phyloP scores from a whole-genome alignment of 2,888 invertebrate genomes.

The Acleris cristana region DNA sequence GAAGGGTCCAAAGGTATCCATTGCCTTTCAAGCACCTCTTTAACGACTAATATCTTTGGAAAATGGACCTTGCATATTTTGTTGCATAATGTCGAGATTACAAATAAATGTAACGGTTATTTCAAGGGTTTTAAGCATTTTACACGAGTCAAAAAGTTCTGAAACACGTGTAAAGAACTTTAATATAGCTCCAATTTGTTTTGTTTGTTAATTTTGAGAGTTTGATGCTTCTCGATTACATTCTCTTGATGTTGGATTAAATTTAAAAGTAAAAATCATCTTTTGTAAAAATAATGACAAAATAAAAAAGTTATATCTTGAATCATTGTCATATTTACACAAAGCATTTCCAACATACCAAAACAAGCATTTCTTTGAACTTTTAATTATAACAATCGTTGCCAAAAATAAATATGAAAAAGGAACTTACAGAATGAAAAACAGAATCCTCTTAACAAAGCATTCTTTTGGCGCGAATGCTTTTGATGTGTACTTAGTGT shows the following conservation, averaged over 20 bases:
- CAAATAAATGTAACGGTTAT: neutral
- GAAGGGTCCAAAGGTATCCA: conserved; percentile 78
- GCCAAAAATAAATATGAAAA: conserved; percentile 42
- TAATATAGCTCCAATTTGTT: neutral
- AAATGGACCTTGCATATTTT: conserved; percentile 81
- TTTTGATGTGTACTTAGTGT: conserved; percentile 83
- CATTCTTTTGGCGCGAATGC: conserved; percentile 71
- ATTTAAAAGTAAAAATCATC: neutral
- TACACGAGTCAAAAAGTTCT: neutral
- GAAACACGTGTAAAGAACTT: neutral
- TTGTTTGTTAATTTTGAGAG: no score
- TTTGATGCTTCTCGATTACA: no score
- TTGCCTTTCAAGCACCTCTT: conserved; percentile 81
- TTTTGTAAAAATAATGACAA: neutral
- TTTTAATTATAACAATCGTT: conserved; percentile 37
- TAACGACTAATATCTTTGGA: conserved; percentile 81
- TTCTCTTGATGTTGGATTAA: no score
- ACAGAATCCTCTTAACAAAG: conserved; percentile 75
- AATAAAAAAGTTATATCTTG: neutral
- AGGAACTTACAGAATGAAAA: conserved; percentile 49
- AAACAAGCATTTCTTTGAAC: conserved; percentile 34
- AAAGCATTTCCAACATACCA: conserved; percentile 23
- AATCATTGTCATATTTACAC: conserved; percentile 22
- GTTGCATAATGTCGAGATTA: conserved; percentile 56
- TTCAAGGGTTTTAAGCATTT: neutral